Base-by-base conservation (phyloP, 2,888 invertebrate species). In the Conchocele bisecta region DNA sequence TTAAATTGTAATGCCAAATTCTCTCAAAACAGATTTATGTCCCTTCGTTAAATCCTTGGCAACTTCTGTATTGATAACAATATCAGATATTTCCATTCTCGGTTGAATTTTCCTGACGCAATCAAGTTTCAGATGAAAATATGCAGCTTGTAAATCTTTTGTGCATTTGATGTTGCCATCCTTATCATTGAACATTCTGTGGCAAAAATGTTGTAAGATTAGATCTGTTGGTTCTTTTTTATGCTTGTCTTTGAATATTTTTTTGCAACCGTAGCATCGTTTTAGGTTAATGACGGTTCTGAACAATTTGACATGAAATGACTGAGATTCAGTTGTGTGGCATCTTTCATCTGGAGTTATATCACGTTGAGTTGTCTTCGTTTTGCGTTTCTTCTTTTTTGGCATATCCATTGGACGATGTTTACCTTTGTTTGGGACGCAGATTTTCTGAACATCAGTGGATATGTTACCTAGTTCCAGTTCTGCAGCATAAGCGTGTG, bases 381-480 rank as follows among this genome's bases (percentile, higher is more conserved):
- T n/a, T n/a, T n/a, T n/a, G n/a, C n/a, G n/a, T n/a, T n/a, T 42
- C n/a, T 42, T 42, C 6, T 22, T 48, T 9, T 39, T 54, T 24
- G 2, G 26, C 26, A n/a, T 37, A 26, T 54, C 54, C 28, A 9
- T 15, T 3, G 54, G 54, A 6, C 54, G 17, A 28, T 54, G 54
- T 17, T 39, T 37, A 7, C 54, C 54, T 54, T 13, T 22, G 9
- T 37, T 54, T 4, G 20, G 54, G 22, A 54, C 54, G 41, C 24
- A 54, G 24, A 9, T 26, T 54, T 13, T 31, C 35, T n/a, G 15
- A 22, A 5, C 6, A 6, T 13, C 4, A 11, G 22, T 9, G 22
- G 9, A 31, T 37, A 41, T 37, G n/a, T 6, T 37, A 7, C n/a
- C 37, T 4, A 24, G n/a, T 6, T 54, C 54, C n/a, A 54, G 39